These are phyloP conservation scores for Epinotia brunnichana DNA, from an alignment of 2,888 invertebrate species.

Conservation along the genomic window DNA sequence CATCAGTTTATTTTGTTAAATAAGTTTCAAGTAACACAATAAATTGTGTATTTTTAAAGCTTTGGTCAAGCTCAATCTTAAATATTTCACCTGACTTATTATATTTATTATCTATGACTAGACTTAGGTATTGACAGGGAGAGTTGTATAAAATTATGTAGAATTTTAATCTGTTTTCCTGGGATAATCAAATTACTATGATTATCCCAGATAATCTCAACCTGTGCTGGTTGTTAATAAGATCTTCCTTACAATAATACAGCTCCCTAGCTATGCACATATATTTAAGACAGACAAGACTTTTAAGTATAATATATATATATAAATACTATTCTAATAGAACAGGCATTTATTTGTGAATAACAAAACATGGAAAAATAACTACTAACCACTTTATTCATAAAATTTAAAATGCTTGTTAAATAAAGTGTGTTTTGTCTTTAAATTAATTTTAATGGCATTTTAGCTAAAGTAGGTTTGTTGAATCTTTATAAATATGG, in stretches of 20 bases:
- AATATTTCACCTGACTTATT: background rate
- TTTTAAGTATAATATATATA: background rate
- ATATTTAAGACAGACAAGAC: background rate
- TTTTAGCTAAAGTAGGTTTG: too few relatives aligned
- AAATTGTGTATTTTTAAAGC: background rate
- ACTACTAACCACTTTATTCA: too few relatives aligned
- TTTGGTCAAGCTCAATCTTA: background rate
- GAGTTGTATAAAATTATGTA: background rate
- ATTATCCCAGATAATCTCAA: background rate
- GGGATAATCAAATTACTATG: too few relatives aligned
- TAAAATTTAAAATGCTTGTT: too few relatives aligned
- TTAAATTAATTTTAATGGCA: too few relatives aligned
- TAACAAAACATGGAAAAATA: too few relatives aligned
- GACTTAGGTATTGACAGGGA: background rate
- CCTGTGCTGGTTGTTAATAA: background rate
- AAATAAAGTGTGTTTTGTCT: too few relatives aligned
- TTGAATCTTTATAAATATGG: too few relatives aligned
- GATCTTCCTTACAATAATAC: background rate
- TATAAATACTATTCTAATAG: too few relatives aligned
- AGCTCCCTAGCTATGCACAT: background rate
- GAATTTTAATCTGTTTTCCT: background rate
- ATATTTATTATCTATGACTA: background rate
- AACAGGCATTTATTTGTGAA: too few relatives aligned
- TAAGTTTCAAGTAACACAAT: background rate
- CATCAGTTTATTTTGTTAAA: constrained; percentile 2